Evolutionary conservation across 1,140 invertebrate genomes (phyloP).

Genomic region (Hirudo medicinalis): DNA sequence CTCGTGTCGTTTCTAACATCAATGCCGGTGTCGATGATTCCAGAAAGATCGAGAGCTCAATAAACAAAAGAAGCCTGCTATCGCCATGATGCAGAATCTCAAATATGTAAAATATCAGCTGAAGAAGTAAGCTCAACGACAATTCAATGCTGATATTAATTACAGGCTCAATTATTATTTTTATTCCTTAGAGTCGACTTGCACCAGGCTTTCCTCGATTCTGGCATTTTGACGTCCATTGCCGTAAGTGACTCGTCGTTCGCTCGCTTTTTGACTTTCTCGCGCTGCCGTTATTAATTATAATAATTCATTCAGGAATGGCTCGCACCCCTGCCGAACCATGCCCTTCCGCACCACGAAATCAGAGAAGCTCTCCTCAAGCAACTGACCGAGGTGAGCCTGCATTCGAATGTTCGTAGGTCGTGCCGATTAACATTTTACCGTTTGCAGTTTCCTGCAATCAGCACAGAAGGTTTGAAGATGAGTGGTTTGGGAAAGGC

Average conservation of each 20-base stretch:
- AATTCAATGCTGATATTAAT: not conserved
- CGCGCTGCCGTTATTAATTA: not conserved
- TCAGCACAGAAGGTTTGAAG: conserved; percentile 77
- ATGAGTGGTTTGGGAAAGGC: conserved; percentile 91
- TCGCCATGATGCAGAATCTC: conserved; percentile 78
- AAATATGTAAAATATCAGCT: conserved; percentile 74
- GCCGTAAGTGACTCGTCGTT: conserved; percentile 43
- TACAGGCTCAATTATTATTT: conserved; percentile 7
- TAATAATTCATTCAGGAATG: conserved; percentile 56
- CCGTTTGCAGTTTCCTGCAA: conserved; percentile 62
- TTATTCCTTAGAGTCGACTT: conserved; percentile 51
- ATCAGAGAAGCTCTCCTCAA: conserved; percentile 79
- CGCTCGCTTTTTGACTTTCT: not conserved
- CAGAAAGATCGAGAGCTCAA: conserved; percentile 77
- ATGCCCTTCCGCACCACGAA: conserved; percentile 77
- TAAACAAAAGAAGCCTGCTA: conserved; percentile 64
- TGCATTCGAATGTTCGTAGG: not conserved
- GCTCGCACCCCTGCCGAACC: conserved; percentile 92
- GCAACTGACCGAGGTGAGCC: conserved; percentile 66
- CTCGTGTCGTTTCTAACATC: not conserved
- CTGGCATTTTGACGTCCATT: conserved; percentile 77
- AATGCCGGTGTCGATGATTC: not conserved
- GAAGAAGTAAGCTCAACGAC: conserved; percentile 56
- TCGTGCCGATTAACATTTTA: not conserved
- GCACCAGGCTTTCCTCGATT: conserved; percentile 84